Conservation (phyloP, 1,140 invertebrate species). For the Platyura marginata region DNA sequence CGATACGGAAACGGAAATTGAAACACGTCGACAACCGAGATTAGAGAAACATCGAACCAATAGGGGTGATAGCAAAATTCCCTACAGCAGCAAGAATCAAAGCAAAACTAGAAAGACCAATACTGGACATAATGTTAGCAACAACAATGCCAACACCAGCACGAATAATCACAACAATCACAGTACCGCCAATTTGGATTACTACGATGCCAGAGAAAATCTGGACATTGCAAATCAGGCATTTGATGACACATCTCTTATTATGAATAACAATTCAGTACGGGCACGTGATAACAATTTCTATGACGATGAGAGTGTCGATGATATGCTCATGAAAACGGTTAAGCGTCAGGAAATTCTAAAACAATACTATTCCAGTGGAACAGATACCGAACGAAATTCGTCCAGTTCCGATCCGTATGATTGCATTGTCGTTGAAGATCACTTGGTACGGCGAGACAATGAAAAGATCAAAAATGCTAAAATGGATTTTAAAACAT, state of each 20-base stretch:
- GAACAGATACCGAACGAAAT: constrained; percentile 33
- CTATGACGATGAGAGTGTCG: constrained; percentile 35
- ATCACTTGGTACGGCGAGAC: constrained; percentile 37
- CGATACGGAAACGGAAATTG: neutral
- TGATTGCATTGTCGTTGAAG: constrained; percentile 53
- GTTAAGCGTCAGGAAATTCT: constrained; percentile 46
- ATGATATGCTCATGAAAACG: constrained; percentile 42
- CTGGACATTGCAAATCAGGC: neutral
- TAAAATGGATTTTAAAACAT: constrained; percentile 29
- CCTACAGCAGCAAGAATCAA: too few species aligned
- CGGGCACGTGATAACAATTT: constrained; percentile 28
- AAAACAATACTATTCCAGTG: constrained; percentile 40
- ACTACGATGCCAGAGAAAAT: constrained; percentile 7
- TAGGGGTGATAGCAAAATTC: neutral
- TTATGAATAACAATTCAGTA: neutral
- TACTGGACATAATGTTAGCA: neutral
- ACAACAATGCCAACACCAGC: constrained; percentile 4
- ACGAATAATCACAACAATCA: constrained; percentile 1
- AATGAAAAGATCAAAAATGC: constrained; percentile 26
- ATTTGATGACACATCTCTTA: constrained; percentile 2
- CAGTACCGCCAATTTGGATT: constrained; percentile 2
- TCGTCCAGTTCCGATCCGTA: constrained; percentile 50
- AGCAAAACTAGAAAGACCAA: too few species aligned
- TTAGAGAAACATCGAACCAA: neutral
- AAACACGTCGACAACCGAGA: neutral